phyloP scores from a whole-genome alignment of 2,797 vertebrate genomes.

The Limnodromus scolopaceus region DNA sequence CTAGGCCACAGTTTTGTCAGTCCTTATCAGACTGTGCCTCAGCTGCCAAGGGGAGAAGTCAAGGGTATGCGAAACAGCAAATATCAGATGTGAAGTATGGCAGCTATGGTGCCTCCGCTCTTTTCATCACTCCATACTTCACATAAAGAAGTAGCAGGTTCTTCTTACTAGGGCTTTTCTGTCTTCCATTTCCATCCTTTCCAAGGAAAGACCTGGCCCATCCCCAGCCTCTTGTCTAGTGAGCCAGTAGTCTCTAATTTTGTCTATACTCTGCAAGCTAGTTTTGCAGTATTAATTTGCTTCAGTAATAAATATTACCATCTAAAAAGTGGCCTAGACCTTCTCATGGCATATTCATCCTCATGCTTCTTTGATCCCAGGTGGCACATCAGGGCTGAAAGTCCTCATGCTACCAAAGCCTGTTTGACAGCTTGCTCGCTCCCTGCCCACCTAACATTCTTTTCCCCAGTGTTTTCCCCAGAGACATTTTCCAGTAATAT shows the following conservation, averaged over 20 bases:
- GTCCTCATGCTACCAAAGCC: not conserved
- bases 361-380: not conserved
- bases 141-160: not conserved
- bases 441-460: not conserved
- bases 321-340: not conserved
- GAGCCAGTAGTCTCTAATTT: not conserved
- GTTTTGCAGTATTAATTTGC: not conserved
- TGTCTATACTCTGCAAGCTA: not conserved
- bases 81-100: not conserved
- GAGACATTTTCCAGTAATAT: not conserved
- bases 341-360: not conserved
- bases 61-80: not conserved
- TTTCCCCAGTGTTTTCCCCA: not conserved
- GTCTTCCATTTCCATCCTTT: not conserved
- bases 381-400: not conserved
- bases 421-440: not conserved
- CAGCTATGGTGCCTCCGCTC: not conserved
- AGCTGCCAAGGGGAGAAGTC: not conserved
- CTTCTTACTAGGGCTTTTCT: not conserved
- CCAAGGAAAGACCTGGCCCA: not conserved
- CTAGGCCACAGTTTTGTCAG: not conserved
- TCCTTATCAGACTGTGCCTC: not conserved
- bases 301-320: not conserved
- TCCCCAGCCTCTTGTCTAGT: not conserved
- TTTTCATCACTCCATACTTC: constrained; percentile 30